Conservation (phyloP, 2,888 invertebrate species). For the Agriopis aurantiaria region DNA sequence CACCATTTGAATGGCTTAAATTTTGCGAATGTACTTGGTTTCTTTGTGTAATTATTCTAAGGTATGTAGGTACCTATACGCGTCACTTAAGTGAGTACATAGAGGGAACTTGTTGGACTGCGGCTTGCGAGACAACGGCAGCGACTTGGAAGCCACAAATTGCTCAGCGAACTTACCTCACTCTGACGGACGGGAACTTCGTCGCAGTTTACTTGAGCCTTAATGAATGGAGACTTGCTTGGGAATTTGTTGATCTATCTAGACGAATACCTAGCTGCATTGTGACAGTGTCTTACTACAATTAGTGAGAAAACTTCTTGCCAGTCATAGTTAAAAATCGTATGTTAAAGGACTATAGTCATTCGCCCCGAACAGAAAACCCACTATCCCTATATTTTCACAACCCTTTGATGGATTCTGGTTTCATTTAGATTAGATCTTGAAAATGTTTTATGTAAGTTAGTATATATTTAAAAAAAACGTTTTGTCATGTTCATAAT, state of each 20-base stretch:
- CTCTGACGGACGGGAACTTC: conserved; percentile 70
- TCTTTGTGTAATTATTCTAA: too few relatives aligned
- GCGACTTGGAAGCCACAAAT: conserved; percentile 55
- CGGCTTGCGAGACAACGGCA: conserved; percentile 45
- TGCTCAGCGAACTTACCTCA: conserved; percentile 54
- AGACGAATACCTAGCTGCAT: conserved; percentile 17
- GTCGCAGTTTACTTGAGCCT: conserved; percentile 60
- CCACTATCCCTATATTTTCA: too few relatives aligned
- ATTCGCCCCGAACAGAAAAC: too few relatives aligned
- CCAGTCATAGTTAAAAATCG: background rate
- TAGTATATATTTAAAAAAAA: too few relatives aligned
- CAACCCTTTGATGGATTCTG: background rate
- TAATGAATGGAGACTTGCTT: conserved; percentile 57
- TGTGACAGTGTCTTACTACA: background rate
- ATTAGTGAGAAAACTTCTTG: background rate
- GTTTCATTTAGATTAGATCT: background rate
- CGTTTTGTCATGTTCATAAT: too few relatives aligned
- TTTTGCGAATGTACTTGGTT: too few relatives aligned
- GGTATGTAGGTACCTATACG: too few relatives aligned
- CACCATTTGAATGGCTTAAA: too few relatives aligned
- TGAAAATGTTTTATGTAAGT: too few relatives aligned
- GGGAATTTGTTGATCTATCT: conserved; percentile 41
- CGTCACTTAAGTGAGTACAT: conserved; percentile 19
- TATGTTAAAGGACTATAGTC: too few relatives aligned
- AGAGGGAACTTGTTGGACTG: conserved; percentile 39